phyloP scores from a whole-genome alignment of 2,888 invertebrate genomes.

The Hirtodrosophila trivittata region DNA sequence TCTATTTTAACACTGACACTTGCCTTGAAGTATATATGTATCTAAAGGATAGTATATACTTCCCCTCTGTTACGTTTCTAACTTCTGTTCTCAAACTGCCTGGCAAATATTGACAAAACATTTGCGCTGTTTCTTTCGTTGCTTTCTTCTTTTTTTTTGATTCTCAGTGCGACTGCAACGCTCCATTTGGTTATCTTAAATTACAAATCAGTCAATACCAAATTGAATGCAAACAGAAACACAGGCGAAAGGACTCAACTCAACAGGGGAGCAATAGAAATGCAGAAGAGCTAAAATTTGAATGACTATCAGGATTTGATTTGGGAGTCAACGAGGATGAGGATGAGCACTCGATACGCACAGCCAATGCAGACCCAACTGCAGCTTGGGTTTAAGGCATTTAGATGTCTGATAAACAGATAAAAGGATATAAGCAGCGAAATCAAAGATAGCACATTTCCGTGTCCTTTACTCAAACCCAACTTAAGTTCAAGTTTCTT shows the following conservation, averaged over 20 bases:
- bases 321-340: background rate
- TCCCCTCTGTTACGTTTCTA: background rate
- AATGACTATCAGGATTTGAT: constrained; percentile 18
- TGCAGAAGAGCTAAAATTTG: constrained; percentile 41
- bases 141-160: constrained; percentile 3
- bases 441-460: constrained; percentile 21
- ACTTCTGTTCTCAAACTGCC: constrained; percentile 15
- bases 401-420: constrained; percentile 32
- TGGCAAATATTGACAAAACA: constrained; percentile 76
- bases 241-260: constrained; percentile 12
- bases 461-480: background rate
- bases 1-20: constrained; percentile 7
- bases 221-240: constrained; percentile 72
- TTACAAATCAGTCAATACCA: constrained; percentile 78
- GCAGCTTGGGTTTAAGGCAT: constrained; percentile 31
- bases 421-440: constrained; percentile 22
- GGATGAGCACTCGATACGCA: constrained; percentile 18
- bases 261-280: constrained; percentile 33
- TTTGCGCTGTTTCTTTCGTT: constrained; percentile 47
- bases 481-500: constrained; percentile 7
- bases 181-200: constrained; percentile 78
- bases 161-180: constrained; percentile 36
- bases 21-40: constrained; percentile 29
- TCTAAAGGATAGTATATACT: background rate
- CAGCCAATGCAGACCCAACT: constrained; percentile 10